Base-by-base conservation (phyloP, 2,888 invertebrate genomes). In the Melieria omissa region DNA sequence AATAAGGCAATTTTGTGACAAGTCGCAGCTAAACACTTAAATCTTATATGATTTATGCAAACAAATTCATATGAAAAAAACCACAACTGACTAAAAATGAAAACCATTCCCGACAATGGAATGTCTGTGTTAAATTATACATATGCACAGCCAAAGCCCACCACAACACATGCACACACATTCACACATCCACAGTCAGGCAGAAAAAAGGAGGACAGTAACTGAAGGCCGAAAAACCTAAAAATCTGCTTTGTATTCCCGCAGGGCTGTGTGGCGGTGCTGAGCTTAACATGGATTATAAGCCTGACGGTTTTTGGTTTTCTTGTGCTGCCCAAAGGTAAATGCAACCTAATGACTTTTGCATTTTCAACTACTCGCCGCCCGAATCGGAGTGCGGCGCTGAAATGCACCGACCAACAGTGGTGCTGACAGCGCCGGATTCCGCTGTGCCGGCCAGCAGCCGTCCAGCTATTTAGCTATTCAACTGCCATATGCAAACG, bases 201-300 rank as follows among this genome's bases (percentile, higher is more conserved):
- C 12, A 58, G 12, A 55, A 55, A 8, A 55, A 12, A 58, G 42
- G 6, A 29, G 9, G 8, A 55, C 29, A 29, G 55, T 55, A n/a
- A 55, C 14, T 14, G 49, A 12, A n/a, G 12, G 58, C 12, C 41
- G 0, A 5, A 29, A 5, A 8, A 12, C 41, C 57, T 29, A 58
- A 10, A 41, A 29, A 12, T 45, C 44, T 12, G 29, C 55, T 46
- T 55, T 55, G n/a, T 5, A 29, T 46, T n/a, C 2, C 49, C 6
- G 29, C 41, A 95, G 93, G 94, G 94, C 77, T 95, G 95, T 87
- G 93, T 95, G 78, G 90, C 94, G 77, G 91, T 95, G 76, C 92
- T 95, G 85, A 93, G 94, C 84, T 88, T 93, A 81, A 95, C 95
- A 79, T 95, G 95, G 94, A 92, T 95, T 82, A 90, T 93, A 79